Evolutionary conservation across 2,888 invertebrate species (phyloP).

Genomic region (Xestia ashworthii): DNA sequence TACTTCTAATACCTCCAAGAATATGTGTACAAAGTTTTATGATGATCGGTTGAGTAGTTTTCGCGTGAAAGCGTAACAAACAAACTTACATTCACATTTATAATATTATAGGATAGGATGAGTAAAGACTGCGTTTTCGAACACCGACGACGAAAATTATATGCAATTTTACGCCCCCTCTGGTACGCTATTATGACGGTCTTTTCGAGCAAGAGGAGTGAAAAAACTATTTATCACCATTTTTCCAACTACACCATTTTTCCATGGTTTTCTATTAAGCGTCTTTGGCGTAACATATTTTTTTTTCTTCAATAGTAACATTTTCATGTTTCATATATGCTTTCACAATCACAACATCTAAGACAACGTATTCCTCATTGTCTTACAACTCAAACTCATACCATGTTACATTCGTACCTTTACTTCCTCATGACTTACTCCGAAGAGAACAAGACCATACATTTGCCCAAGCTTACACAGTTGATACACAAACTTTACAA

Average conservation of each 20-base stretch:
- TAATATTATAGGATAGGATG: no score
- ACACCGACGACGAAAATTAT: no score
- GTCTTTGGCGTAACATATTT: not conserved
- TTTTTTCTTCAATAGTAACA: not conserved
- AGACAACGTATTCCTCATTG: conserved; percentile 8
- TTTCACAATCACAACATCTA: not conserved
- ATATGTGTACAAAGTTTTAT: no score
- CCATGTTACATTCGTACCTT: conserved; percentile 20
- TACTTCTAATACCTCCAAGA: no score
- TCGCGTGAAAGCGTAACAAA: no score
- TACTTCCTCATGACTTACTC: conserved; percentile 45
- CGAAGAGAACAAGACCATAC: conserved; percentile 32
- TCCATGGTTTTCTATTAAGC: not conserved
- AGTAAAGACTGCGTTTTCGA: no score
- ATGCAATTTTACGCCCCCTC: no score
- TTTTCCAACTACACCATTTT: not conserved
- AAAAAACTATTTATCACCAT: no score
- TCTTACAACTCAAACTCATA: conserved; percentile 7
- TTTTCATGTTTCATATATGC: not conserved
- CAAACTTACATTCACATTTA: no score
- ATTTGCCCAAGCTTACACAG: conserved; percentile 39
- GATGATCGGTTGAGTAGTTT: no score
- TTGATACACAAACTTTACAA: conserved; percentile 36
- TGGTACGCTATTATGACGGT: no score
- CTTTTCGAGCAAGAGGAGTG: no score